Conservation (phyloP, 1,140 invertebrate genomes). For the Hetaerina americana region DNA sequence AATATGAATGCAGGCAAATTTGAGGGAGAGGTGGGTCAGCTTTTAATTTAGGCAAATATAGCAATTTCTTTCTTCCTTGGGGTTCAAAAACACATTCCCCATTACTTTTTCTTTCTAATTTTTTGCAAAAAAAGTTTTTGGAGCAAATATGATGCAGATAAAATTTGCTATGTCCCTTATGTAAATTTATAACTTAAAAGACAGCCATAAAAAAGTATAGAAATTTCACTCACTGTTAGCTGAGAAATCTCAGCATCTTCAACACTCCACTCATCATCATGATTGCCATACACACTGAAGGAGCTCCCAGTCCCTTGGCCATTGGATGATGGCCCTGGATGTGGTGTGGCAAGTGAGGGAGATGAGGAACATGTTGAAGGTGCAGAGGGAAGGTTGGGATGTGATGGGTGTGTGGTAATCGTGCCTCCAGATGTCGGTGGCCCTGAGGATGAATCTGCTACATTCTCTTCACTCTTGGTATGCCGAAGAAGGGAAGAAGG, state of each 20-base stretch:
- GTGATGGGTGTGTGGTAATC: not conserved
- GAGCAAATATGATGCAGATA: too few species aligned
- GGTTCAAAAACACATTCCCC: not conserved
- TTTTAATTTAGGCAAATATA: conserved; percentile 14
- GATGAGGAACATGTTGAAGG: not conserved
- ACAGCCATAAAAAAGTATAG: too few species aligned
- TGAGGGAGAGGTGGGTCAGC: too few species aligned
- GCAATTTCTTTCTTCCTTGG: not conserved
- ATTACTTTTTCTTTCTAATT: too few species aligned
- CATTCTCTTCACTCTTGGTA: conserved; percentile 88
- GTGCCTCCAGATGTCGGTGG: conserved; percentile 22
- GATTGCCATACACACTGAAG: conserved; percentile 17
- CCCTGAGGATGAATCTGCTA: conserved; percentile 36
- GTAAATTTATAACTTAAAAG: too few species aligned
- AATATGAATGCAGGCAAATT: too few species aligned
- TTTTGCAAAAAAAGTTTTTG: too few species aligned
- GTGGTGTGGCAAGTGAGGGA: not conserved
- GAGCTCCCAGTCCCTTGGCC: not conserved
- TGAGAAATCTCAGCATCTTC: conserved; percentile 87
- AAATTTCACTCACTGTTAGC: conserved; percentile 20
- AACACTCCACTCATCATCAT: conserved; percentile 71
- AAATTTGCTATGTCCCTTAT: too few species aligned
- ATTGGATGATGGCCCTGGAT: conserved; percentile 4
- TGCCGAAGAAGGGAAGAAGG: conserved; percentile 49
- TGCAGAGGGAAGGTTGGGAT: not conserved